A percentile compares a stretch with the other conserved stretches of the same genome.
phyloP scores from a whole-genome alignment of 1,140 invertebrate genomes.

The Eueides isabella region DNA sequence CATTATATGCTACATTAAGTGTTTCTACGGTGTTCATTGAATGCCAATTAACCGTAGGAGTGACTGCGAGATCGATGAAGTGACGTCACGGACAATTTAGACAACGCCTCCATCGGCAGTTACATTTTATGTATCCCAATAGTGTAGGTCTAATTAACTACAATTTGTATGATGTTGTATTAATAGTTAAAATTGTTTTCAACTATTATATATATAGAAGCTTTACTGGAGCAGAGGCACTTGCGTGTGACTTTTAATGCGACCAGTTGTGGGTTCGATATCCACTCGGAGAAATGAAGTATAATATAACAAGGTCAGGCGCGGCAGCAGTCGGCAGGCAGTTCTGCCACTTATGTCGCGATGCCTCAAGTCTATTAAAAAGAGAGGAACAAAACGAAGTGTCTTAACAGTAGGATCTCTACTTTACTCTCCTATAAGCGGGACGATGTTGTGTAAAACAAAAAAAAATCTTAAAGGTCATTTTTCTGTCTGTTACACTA shows the following conservation, averaged over 20 bases:
- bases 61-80: slow-evolving; percentile 23
- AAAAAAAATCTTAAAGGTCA: no score
- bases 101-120: slow-evolving; percentile 39
- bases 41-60: slow-evolving; percentile 8
- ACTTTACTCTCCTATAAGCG: no score
- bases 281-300: neutral
- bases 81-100: slow-evolving; percentile 46
- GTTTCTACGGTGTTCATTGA: neutral
- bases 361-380: no score
- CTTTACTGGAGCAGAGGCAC: no score
- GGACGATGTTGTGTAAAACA: no score
- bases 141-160: neutral
- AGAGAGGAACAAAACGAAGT: no score
- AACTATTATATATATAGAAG: neutral
- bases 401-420: no score
- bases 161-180: neutral
- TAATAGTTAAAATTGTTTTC: neutral
- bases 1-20: neutral
- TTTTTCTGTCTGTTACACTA: no score
- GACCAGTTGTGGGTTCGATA: neutral
- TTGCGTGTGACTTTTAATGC: neutral
- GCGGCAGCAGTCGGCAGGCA: no score
- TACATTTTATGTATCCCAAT: slow-evolving; percentile 38
- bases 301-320: no score
- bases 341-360: no score